Evolutionary conservation across 2,113 vertebrate genomes (phyloP), one percentile per base, ranked within the genome.

Genomic region (Hypanus sabinus): DNA sequence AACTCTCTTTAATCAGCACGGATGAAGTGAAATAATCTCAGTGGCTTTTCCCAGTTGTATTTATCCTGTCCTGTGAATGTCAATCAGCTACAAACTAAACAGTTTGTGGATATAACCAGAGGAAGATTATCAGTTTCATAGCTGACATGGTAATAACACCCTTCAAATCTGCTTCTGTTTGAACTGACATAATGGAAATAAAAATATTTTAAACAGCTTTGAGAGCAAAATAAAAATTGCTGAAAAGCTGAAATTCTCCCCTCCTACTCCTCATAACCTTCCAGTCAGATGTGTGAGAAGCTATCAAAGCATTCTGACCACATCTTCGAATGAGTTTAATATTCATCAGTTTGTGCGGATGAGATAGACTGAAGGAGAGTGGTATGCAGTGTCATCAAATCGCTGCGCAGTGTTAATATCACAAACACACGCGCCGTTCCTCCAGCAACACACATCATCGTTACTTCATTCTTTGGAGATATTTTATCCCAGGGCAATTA

Each of bases 81-180:
- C 83, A 87, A 90, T 90, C 85, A 90, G 16, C 16, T 33, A 5
- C 7, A 27, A 90, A n/a, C 60, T n/a, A 65, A 60, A 33, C 60
- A 7, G 60, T 65, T 30, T 6, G 30, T 5, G 30, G 30, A 90
- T 33, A 65, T 65, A 6, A 65, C 20, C 6, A 55, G 22, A 87
- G 83, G 62, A 90, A 65, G 85, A 65, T 90, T 90, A 65, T 65
- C 85, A 65, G 85, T 65, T 90, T 90, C 85, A 20, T 33, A 65
- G 27, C 85, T 90, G 85, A 90, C 85, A n/a, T 30, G n/a, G n/a
- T 90, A 65, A 90, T 90, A 62, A 90, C n/a, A 33, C 60, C 33
- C 57, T 90, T 90, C 85, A 90, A 90, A 90, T 65, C 85, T 65
- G 60, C 85, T 65, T 65, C 60, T 87, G 85, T 90, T 90, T 90